Percentiles rank a stretch among this genome's conserved stretches.
phyloP scores from a whole-genome alignment of 2,113 vertebrate species.

The Saguinus imperator region DNA sequence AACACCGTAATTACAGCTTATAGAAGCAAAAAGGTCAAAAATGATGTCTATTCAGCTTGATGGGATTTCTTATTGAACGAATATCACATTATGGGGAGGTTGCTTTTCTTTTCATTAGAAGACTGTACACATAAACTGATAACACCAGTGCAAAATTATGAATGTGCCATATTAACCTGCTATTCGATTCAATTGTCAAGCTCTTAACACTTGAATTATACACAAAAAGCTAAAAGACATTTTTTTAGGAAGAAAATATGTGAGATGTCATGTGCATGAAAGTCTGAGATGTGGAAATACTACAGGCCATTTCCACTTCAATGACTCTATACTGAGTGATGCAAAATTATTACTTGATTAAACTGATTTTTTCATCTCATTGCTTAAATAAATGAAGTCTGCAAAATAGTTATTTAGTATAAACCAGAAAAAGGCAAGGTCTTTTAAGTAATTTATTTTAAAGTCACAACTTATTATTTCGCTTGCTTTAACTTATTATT shows the following conservation, averaged over 20 bases:
- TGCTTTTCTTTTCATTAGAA: conserved; percentile 47
- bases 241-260: neutral
- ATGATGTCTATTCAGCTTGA: conserved; percentile 27
- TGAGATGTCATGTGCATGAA: neutral
- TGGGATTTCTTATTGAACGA: conserved; percentile 51
- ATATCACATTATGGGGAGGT: neutral
- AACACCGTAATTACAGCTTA: conserved; percentile 64
- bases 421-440: neutral
- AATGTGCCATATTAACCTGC: neutral
- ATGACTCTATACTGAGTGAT: neutral
- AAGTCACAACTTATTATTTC: neutral
- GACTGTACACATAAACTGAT: conserved; percentile 1
- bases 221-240: neutral
- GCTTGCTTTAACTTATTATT: neutral
- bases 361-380: conserved; percentile 36
- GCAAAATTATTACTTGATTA: conserved; percentile 26
- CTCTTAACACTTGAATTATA: conserved; percentile 8
- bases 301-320: conserved; percentile 43
- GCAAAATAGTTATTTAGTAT: neutral
- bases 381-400: conserved; percentile 14
- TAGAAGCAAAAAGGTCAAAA: conserved; percentile 48
- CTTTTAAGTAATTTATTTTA: neutral
- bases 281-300: conserved; percentile 13
- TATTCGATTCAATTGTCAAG: neutral
- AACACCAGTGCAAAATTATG: neutral